A percentile compares a stretch with the other conserved stretches of the same genome.
Evolutionary conservation across 2,797 vertebrate genomes (phyloP).

Genomic region (Corythornis leucogaster): DNA sequence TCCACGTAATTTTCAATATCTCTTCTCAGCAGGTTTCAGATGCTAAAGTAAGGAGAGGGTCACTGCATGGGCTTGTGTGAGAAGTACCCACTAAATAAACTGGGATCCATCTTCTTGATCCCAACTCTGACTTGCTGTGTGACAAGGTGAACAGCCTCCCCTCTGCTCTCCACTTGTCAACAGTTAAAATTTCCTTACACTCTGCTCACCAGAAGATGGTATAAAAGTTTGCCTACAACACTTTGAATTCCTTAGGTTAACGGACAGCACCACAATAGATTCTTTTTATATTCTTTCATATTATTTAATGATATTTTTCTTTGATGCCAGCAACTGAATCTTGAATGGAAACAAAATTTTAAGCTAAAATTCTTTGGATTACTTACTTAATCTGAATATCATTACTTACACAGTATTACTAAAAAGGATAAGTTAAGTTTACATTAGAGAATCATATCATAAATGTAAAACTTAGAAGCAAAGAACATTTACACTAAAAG

Average conservation of each 20-base stretch:
- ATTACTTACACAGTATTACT: not conserved
- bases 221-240: not conserved
- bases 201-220: not conserved
- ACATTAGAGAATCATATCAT: not conserved
- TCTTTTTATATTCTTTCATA: not conserved
- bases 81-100: not conserved
- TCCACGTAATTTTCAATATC: not conserved
- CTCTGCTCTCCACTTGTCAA: not conserved
- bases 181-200: not conserved
- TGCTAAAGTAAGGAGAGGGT: not conserved
- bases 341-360: not conserved
- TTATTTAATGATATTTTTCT: not conserved
- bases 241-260: not conserved
- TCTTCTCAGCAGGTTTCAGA: not conserved
- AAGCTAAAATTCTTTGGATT: not conserved
- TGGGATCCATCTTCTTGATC: not conserved
- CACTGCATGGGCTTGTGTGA: not conserved
- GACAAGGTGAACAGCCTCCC: not conserved
- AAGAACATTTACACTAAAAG: not conserved
- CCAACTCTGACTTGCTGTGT: not conserved
- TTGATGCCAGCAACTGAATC: not conserved
- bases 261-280: not conserved
- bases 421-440: not conserved
- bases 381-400: not conserved
- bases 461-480: not conserved